Base-by-base conservation (phyloP, 2,113 vertebrate species). In the Chionodraco myersi region DNA sequence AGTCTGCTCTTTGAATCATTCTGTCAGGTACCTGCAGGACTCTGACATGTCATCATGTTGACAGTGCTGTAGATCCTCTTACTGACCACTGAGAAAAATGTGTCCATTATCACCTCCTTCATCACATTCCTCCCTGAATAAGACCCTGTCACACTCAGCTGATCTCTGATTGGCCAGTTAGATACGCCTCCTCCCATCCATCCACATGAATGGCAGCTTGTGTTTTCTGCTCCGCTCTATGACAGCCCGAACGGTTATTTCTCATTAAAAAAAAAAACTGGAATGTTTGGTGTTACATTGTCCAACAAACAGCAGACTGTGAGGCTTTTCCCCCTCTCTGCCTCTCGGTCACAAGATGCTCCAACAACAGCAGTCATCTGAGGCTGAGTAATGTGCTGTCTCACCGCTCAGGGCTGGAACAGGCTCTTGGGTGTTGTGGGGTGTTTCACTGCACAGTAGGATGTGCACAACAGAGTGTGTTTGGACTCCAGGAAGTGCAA, bases 271-370 rank as follows among this genome's bases (percentile, higher is more conserved):
- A 62, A 48, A 64, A 70, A 81, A 59, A 60, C 82, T 74, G 86
- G 62, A 89, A 87, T 85, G 79, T 80, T 71, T 45, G 59, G 72
- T 78, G 81, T 86, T 78, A 88, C 88, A 68, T 87, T 87, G 85
- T 85, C 85, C 74, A 67, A 74, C 72, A 82, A 77, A 41, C 78
- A 41, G 80, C 84, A 79, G 87, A 87, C 86, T 88, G 81, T 82
- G 76, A 82, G 65, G 47, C 66, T 72, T 79, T 87, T 84, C 83
- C 87, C 54, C 82, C 75, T 13, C 64, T 66, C 62, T 51, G 70
- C 80, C 56, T 30, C 77, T 68, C 74, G 51, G 89, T 92, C 91
- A 92, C 89, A 91, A 88, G 91, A 92, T 86, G 89, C 89, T 90
- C 77, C 62, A 57, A 73, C 76, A 76, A 26, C 76, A 76, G 23